Evolutionary conservation across 2,888 invertebrate species (phyloP), one percentile per base, ranked within the genome.

Genomic region (Allophyes oxyacanthae): DNA sequence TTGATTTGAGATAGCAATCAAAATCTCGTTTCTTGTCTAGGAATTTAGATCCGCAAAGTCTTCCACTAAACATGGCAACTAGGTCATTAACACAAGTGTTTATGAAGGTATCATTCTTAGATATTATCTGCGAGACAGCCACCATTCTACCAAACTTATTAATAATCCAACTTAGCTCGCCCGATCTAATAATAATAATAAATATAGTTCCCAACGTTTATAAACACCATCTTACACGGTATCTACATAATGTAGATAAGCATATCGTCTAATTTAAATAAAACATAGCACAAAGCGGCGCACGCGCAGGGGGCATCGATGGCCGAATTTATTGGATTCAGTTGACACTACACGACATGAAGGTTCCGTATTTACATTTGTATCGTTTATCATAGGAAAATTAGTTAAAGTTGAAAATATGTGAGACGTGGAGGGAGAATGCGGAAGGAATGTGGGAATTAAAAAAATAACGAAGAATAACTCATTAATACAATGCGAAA

Each of bases 251-350:
- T 49, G 54, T 45, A 60, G 62, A 76, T 63, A 66, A 56, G 50
- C 55, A 56, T 69, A 59, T 64, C 65, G 54, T 50, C 54, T 69
- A 26, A 68, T 74, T 76, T 73, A 52, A 76, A 74, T 73, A 74
- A 57, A 73, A 65, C 65, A 65, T 42, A 45, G 54, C 42, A 50
- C 40, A 3, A 32, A 42, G 50, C 51, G 57, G 48, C 65, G 77
- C 73, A 73, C 65, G 77, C 77, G 74, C 77, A 73, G 77, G 70
- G 65, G 73, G 74, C 56, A 69, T 46, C 43, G 45, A 72, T 72
- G 40, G 13, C 40, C 72, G 41, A 72, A 67, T 67, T 67, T 67
- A 67, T 55, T 66, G 50, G 42, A 34, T 49, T 32, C 49, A 50
- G 60, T 66, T 72, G 72, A 72, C 60, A 72, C 40, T 14, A 48